Evolutionary conservation across 2,888 invertebrate genomes (phyloP).

Genomic region (Epirrhoe tristata): DNA sequence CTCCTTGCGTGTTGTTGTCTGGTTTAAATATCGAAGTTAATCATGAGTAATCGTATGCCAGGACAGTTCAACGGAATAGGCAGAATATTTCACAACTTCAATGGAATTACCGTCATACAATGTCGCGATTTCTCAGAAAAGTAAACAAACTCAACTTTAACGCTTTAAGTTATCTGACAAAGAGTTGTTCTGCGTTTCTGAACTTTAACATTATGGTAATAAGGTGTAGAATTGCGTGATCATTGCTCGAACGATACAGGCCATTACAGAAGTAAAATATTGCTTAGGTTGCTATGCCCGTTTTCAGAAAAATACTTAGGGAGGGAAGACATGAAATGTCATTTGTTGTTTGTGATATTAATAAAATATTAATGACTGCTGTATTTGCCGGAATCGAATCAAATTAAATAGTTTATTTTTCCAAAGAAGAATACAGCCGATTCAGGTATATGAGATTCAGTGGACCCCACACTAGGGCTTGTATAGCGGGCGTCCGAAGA

Average conservation of each 20-base stretch:
- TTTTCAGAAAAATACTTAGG: neutral
- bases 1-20: too few species aligned
- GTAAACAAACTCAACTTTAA: slow-evolving; percentile 16
- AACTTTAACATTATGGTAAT: neutral
- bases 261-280: slow-evolving; percentile 1
- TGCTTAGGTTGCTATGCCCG: neutral
- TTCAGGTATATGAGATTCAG: too few species aligned
- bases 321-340: neutral
- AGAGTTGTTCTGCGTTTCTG: neutral
- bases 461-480: too few species aligned
- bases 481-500: too few species aligned
- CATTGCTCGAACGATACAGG: neutral
- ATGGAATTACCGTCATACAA: slow-evolving; percentile 16
- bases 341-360: neutral
- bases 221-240: neutral
- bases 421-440: too few species aligned
- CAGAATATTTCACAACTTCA: slow-evolving; percentile 8
- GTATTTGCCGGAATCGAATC: too few species aligned
- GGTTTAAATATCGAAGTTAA: neutral
- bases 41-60: slow-evolving; percentile 2
- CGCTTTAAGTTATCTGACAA: slow-evolving; percentile 12
- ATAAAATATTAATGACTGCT: too few species aligned
- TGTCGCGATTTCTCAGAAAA: slow-evolving; percentile 17
- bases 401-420: too few species aligned
- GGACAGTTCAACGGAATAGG: slow-evolving; percentile 7